phyloP scores from a whole-genome alignment of 2,888 invertebrate genomes.

The Galeruca laticollis region DNA sequence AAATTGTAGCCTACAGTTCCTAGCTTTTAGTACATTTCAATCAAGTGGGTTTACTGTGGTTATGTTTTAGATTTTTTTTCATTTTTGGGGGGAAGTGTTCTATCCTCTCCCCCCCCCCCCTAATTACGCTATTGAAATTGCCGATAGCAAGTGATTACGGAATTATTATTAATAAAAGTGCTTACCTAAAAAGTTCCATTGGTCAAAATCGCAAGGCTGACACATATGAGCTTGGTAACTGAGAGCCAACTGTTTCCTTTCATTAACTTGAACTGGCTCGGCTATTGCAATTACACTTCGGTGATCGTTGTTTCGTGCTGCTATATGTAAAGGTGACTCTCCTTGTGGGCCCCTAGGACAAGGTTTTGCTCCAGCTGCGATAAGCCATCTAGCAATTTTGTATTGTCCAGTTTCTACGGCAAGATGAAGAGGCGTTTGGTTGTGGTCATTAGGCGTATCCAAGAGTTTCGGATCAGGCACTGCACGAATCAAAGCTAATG shows the following conservation, averaged over 20 bases:
- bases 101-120: too few species aligned
- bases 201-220: constrained; percentile 74
- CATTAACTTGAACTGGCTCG: constrained; percentile 73
- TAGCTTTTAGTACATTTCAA: too few species aligned
- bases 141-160: too few species aligned
- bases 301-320: constrained; percentile 78
- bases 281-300: constrained; percentile 81
- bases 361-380: constrained; percentile 81
- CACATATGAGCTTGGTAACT: constrained; percentile 62
- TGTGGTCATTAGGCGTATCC: constrained; percentile 84
- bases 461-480: constrained; percentile 83
- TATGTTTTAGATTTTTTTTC: too few species aligned
- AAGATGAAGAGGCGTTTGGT: constrained; percentile 87
- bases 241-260: constrained; percentile 59
- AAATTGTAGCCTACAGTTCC: too few species aligned
- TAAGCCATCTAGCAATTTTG: constrained; percentile 79
- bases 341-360: constrained; percentile 79
- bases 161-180: too few species aligned
- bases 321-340: constrained; percentile 89
- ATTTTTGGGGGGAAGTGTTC: too few species aligned
- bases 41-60: too few species aligned
- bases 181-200: constrained; percentile 89
- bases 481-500: constrained; percentile 79
- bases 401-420: constrained; percentile 84
- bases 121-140: too few species aligned